Base-by-base conservation (phyloP, 30 jellyfish, hydroid and myxozoan species). In the Nemopilema nomurai region DNA sequence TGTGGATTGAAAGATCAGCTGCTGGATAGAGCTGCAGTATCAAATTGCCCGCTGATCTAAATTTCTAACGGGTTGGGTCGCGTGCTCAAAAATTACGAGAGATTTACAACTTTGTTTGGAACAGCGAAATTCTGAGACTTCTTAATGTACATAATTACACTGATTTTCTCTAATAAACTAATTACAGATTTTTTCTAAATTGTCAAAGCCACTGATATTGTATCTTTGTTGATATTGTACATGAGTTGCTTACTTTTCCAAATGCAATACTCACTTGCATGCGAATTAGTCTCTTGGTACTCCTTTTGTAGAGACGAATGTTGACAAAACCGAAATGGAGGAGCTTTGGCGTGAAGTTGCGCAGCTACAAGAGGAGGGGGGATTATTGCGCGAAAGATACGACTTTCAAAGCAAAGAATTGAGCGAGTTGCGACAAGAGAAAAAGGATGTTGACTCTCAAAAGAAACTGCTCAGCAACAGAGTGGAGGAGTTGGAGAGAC, bases 301-400 rank as follows among this genome's bases (percentile, higher is more conserved):
- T 13, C 57, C 57, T 41, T 41, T n/a, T n/a, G n/a, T 51, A 89
- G 97, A 52, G 6, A 79, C 50, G 24, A 31, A 53, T 20, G 65
- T 66, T 0, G 30, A 49, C 24, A 49, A 79, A 51, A 8, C 82
- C 3, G 83, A 84, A 16, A 30, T 84, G 18, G 87, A 84, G 41
- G 92, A 81, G 53, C 33, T 91, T 20, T 82, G 71, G 24, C 64
- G 81, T 50, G 89, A 84, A 20, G 66, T 91, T 28, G 49, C 87
- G 8, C 57, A 73, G 64, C 84, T 64, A 9, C 92, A 91, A 28
- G 93, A 84, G 86, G 89, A 91, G 81, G 76, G 74, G 31, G 77
- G 79, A 31, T 67, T 91, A 51, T 51, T 73, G 19, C 91, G 73
- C 16, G 89, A 84, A 65, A 73, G 89, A 69, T 79, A 79, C 52